phyloP scores from a whole-genome alignment of 30 jellyfish, hydroid and myxozoan genomes.

The Phacellophora camtschatica region DNA sequence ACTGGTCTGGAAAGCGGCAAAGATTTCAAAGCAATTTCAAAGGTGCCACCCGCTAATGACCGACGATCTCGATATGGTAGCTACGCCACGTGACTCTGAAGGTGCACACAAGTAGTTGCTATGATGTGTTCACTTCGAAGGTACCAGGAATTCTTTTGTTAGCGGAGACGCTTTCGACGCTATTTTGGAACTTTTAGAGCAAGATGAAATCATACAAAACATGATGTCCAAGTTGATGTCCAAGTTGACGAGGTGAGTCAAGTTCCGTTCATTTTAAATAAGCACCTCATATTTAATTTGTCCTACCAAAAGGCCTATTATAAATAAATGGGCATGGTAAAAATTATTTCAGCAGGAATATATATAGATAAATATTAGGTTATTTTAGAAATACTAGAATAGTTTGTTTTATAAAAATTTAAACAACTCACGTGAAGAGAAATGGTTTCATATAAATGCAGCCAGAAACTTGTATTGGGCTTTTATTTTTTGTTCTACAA shows the following conservation, averaged over 20 bases:
- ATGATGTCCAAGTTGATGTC: slow-evolving; percentile 5
- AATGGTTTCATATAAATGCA: background rate
- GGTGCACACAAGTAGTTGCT: too few relatives aligned
- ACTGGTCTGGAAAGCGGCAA: too few relatives aligned
- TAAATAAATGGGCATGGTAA: background rate
- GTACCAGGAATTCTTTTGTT: background rate
- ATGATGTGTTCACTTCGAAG: too few relatives aligned
- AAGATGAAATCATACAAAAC: slow-evolving; percentile 17
- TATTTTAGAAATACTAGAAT: too few relatives aligned
- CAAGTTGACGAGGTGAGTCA: slow-evolving; percentile 37
- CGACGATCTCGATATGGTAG: too few relatives aligned
- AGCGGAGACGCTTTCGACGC: slow-evolving; percentile 27
- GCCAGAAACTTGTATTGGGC: background rate
- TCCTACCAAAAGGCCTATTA: background rate
- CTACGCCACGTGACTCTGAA: too few relatives aligned
- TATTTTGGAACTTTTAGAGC: slow-evolving; percentile 24
- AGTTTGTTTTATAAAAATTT: background rate
- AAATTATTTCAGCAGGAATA: background rate
- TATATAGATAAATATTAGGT: too few relatives aligned
- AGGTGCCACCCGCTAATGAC: too few relatives aligned
- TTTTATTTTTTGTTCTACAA: background rate
- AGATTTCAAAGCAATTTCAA: too few relatives aligned
- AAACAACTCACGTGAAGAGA: background rate
- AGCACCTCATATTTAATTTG: background rate
- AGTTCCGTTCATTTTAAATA: background rate